These are phyloP conservation scores for Drosophila subsilvestris DNA, from an alignment of 2,888 invertebrate species.

Conservation along the genomic window DNA sequence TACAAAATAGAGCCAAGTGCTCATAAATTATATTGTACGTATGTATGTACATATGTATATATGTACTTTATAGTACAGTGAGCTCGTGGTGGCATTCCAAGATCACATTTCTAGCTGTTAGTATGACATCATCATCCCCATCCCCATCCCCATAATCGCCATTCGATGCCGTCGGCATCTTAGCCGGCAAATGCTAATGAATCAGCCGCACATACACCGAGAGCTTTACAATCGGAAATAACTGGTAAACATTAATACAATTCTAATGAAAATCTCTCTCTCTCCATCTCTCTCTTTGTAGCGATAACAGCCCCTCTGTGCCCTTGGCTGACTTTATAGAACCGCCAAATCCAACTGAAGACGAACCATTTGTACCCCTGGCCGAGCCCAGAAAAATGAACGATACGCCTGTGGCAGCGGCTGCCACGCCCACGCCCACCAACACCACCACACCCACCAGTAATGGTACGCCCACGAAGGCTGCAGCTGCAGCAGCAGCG, in stretches of 20 bases:
- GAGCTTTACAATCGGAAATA: constrained; percentile 24
- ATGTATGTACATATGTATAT: background rate
- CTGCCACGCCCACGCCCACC: constrained; percentile 41
- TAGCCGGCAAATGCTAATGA: constrained; percentile 57
- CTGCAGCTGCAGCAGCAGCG: constrained; percentile 11
- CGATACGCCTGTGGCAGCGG: constrained; percentile 46
- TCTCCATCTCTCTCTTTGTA: constrained; percentile 5
- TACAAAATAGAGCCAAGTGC: constrained; percentile 48
- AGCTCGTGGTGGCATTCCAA: constrained; percentile 31
- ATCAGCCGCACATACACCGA: constrained; percentile 51
- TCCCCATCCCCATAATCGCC: constrained; percentile 35
- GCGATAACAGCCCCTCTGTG: constrained; percentile 60
- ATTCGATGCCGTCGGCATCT: constrained; percentile 55
- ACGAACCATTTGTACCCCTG: constrained; percentile 61
- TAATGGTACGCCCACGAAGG: constrained; percentile 33
- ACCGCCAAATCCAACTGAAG: constrained; percentile 54
- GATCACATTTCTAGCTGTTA: constrained; percentile 41
- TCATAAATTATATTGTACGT: constrained; percentile 21
- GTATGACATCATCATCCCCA: constrained; percentile 41
- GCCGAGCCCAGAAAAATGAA: constrained; percentile 58
- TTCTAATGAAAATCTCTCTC: background rate
- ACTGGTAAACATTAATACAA: constrained; percentile 14
- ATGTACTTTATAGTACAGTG: background rate
- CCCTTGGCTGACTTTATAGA: constrained; percentile 62
- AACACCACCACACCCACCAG: constrained; percentile 35